Base-by-base conservation (phyloP, 2,797 vertebrate genomes). In the Takifugu rubripes region DNA sequence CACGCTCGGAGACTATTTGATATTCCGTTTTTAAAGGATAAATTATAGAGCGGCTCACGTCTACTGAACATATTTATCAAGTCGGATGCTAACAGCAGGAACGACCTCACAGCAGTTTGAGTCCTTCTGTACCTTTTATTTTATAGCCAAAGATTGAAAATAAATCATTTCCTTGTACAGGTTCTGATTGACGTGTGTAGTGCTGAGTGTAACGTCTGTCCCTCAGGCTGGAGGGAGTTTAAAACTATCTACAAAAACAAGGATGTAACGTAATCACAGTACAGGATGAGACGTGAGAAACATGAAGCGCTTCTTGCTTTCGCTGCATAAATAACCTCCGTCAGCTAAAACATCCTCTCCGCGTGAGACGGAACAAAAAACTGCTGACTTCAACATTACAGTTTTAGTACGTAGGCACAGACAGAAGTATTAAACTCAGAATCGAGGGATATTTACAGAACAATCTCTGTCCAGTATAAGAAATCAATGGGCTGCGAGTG, bases 21-120 rank as follows among this genome's bases (percentile, higher is more conserved):
- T 81, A 74, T 82, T 25, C 59, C 48, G 72, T 83, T 91, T 91
- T 90, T 89, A 84, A 84, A 85, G 79, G 49, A 61, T 84, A 86
- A 89, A 84, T 87, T 84, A 80, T 77, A 83, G 67, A 72, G 56
- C 47, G 63, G 65, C 58, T 80, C 52, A 68, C 47, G 66, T 74
- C 80, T 59, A 73, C 56, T 64, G 43, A 66, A 75, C 47, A 63
- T 29, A 54, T 64, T 29, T 52, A 66, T 68, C 67, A 64, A 81
- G 70, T 77, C 16, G 57, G 75, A 72, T 56, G 45, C 54, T 59
- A 72, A 75, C 66, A 60, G 29, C 47, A 70, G 61, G 64, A 72
- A 78, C 45, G 61, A 76, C 53, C 61, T 33, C 40, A 46, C 43
- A 74, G 61, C 57, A 42, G 53, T 43, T 50, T 60, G 64, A 70